Base-by-base conservation (phyloP, 2,888 invertebrate genomes). In the Aethes cnicana region DNA sequence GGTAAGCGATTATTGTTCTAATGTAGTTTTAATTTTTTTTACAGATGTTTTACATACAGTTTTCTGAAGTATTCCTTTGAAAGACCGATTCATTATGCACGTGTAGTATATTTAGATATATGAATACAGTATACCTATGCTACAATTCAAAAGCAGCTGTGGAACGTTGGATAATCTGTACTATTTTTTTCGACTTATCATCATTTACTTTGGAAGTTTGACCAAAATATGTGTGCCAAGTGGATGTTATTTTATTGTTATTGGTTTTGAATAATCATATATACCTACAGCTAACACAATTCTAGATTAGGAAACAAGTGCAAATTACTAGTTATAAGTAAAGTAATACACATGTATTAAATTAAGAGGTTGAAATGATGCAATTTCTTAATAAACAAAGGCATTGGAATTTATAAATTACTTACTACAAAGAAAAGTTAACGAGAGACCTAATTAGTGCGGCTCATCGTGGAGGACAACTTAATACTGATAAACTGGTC, bases 111-210 rank as follows among this genome's bases (percentile, higher is more conserved):
- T 74, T 62, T 71, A 74, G 57, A 50, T 77, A 72, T 69, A 67
- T 66, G 60, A 44, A 33, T 33, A 21, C 30, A n/a, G 25, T 42
- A 23, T 47, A 35, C 4, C 2, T 9, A 25, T 32, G 52, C 32
- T 39, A 25, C n/a, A 17, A 32, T 62, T 64, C 58, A 64, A 57
- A 70, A 59, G 60, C 67, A 83, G 68, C 84, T 86, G 86, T 84
- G 85, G 84, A 82, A 82, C 70, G 79, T 84, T 78, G 80, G 61
- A 43, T 35, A 54, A 64, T 61, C 66, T 70, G 67, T 72, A 46
- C 59, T 61, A 54, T 61, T 36, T 47, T 50, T 23, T 42, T 37
- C 30, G 36, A 32, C 39, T 52, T 41, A 21, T 25, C 5, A 7
- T 9, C 25, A 14, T 23, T 26, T 17, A 26, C 21, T 23, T 7